Conservation (phyloP, 2,888 invertebrate species). For the Abscondita cerata region DNA sequence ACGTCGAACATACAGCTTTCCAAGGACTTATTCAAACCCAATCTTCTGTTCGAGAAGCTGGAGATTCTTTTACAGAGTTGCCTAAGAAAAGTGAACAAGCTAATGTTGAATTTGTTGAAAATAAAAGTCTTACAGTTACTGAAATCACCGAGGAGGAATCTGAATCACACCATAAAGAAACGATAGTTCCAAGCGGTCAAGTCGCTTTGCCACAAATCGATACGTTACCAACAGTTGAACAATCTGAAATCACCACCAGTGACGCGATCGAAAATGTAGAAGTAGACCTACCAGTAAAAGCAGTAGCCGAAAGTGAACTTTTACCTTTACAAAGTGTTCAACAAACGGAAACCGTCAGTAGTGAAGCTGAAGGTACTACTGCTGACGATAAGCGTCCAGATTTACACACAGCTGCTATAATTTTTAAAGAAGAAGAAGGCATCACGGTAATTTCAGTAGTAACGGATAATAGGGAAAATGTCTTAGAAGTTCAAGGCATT, state of each 20-base stretch:
- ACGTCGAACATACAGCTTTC: constrained; percentile 58
- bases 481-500: constrained; percentile 51
- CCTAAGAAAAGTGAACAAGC: constrained; percentile 56
- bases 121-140: constrained; percentile 58
- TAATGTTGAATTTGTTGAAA: constrained; percentile 57
- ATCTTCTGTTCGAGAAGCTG: constrained; percentile 55
- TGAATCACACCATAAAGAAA: constrained; percentile 52
- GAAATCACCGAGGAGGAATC: constrained; percentile 62
- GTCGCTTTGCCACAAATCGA: constrained; percentile 54
- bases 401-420: constrained; percentile 55
- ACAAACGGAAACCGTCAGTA: constrained; percentile 58
- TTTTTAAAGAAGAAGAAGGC: constrained; percentile 57
- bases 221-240: constrained; percentile 60
- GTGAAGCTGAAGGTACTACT: constrained; percentile 55
- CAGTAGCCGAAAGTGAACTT: constrained; percentile 53
- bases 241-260: constrained; percentile 59
- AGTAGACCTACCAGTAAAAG: constrained; percentile 48
- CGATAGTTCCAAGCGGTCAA: constrained; percentile 51
- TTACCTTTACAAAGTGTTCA: constrained; percentile 45
- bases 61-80: constrained; percentile 56
- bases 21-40: constrained; percentile 59
- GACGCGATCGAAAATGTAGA: constrained; percentile 55
- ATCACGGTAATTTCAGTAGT: constrained; percentile 60
- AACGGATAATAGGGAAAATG: constrained; percentile 60
- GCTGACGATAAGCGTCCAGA: constrained; percentile 47